phyloP scores from a whole-genome alignment of 1,140 invertebrate genomes.

The Diprion similis region DNA sequence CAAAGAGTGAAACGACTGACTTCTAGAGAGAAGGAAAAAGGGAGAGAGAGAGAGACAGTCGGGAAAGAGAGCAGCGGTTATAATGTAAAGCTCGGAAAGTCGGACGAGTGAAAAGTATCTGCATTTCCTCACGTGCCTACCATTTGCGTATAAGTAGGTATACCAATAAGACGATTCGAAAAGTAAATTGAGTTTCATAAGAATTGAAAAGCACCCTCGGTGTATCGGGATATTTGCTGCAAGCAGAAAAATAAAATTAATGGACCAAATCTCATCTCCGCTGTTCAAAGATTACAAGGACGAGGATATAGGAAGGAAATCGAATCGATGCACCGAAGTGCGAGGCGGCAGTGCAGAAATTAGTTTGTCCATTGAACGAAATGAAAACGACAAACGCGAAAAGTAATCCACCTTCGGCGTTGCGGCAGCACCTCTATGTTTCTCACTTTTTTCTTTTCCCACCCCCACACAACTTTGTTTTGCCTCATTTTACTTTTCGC shows the following conservation, averaged over 20 bases:
- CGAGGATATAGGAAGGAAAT: neutral
- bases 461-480: too few species aligned
- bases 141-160: neutral
- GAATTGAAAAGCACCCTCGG: neutral
- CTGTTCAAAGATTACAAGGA: neutral
- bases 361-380: neutral
- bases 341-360: neutral
- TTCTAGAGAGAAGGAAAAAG: neutral
- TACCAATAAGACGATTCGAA: neutral
- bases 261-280: neutral
- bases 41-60: neutral
- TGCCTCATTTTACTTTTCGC: too few species aligned
- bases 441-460: too few species aligned
- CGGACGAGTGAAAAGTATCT: neutral
- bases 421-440: too few species aligned
- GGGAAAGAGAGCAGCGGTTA: neutral
- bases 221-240: neutral
- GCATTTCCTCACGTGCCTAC: neutral
- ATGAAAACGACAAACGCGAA: neutral
- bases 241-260: neutral
- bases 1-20: too few species aligned
- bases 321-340: too few species aligned
- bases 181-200: neutral
- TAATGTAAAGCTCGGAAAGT: neutral
- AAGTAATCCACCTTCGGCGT: neutral